A percentile compares a stretch with the other conserved stretches of the same genome.
Conservation (phyloP, 2,797 vertebrate species). For the Sebastiscus albofasciatus region DNA sequence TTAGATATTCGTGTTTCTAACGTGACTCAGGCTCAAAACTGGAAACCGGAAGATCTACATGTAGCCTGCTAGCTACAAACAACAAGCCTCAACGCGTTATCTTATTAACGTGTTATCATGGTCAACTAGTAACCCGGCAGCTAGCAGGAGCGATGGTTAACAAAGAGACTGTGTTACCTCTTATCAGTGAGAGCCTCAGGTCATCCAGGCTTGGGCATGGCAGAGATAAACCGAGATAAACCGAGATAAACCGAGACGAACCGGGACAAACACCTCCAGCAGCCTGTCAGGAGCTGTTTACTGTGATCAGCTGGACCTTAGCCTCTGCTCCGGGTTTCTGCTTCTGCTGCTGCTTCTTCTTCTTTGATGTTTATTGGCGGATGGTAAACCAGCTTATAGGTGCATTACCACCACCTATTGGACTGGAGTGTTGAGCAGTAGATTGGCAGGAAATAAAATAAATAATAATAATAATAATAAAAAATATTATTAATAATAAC, state of each 20-base stretch:
- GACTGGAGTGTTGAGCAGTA: no score
- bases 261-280: not conserved
- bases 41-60: not conserved
- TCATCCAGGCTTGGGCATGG: slow-evolving; percentile 51
- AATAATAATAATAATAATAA: no score
- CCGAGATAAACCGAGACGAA: not conserved
- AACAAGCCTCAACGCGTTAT: not conserved
- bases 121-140: not conserved
- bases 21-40: not conserved
- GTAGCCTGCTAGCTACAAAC: slow-evolving; percentile 25
- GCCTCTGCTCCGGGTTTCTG: not conserved
- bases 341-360: no score
- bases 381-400: no score
- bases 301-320: slow-evolving; percentile 20
- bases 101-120: not conserved
- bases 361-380: no score
- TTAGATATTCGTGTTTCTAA: rapidly evolving
- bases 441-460: no score
- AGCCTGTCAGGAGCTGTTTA: slow-evolving; percentile 24
- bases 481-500: no score
- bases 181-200: not conserved
- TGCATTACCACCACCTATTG: no score
- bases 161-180: slow-evolving; percentile 11
- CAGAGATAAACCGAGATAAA: not conserved
- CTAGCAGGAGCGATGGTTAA: no score